Evolutionary conservation across 2,113 vertebrate genomes (phyloP), one percentile per base, ranked within the genome.

Genomic region (Oryzias celebensis): DNA sequence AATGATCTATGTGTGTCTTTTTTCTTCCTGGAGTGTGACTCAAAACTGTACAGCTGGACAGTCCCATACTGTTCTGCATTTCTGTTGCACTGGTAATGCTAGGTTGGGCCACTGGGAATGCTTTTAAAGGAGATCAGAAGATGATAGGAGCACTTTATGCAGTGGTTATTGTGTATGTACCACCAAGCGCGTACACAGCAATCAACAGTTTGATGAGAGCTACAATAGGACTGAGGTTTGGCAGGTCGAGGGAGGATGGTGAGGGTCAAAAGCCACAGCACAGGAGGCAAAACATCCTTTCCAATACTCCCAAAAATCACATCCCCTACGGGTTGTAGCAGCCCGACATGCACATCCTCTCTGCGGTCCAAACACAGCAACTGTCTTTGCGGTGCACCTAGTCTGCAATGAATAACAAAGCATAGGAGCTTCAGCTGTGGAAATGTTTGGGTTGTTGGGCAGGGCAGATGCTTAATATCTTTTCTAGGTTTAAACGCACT

Each of bases 241-340:
- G 44, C 75, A 85, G 79, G 80, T 86, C 54, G 41, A 45, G 61
- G 75, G 81, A 89, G 90, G 87, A 89, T 87, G 77, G 71, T 44
- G 65, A 65, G 52, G 90, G 91, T 90, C 89, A 88, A 58, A 62
- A 75, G 87, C 85, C 79, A 79, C 65, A 73, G 68, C 80, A 86
- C 86, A 90, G 88, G 83, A 91, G 89, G 83, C 81, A 84, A 85
- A 89, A 91, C 90, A 87, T 89, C 86, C 87, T 85, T 80, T 71
- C 17, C 47, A 54, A 46, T 58, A 54, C 73, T 74, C 79, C 68
- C 80, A 78, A 83, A 85, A 83, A 82, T 62, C 84, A 81, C 84
- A 80, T 84, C 74, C 81, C 86, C 63, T 58, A 52, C 36, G 17
- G 74, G 80, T 65, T 15, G 41, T 46, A 60, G 28, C 80, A 72